These are phyloP conservation scores for Orchestes rusci DNA, from an alignment of 2,888 invertebrate species.

Conservation along the genomic window DNA sequence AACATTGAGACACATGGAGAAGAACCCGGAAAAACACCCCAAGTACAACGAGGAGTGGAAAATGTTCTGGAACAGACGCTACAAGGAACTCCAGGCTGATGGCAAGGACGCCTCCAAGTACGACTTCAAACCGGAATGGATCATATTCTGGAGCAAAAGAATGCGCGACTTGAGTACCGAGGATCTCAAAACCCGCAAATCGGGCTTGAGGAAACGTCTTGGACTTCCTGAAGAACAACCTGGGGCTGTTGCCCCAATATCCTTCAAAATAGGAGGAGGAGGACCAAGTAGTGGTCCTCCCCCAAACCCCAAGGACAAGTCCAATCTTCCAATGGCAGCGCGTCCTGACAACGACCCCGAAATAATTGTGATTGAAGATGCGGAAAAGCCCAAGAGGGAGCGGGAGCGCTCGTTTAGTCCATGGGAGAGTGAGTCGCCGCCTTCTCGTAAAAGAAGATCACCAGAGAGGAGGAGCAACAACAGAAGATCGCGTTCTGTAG, in stretches of 20 bases:
- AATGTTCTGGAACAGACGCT: constrained; percentile 75
- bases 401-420: constrained; percentile 38
- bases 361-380: constrained; percentile 38
- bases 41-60: constrained; percentile 87
- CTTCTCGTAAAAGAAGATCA: constrained; percentile 9
- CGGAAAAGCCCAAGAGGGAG: constrained; percentile 23
- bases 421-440: constrained; percentile 38
- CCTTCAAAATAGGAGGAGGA: constrained; percentile 37
- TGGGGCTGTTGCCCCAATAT: constrained; percentile 35
- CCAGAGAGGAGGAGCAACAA: constrained; percentile 5
- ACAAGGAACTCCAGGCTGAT: constrained; percentile 35
- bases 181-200: constrained; percentile 58
- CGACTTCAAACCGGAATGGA: constrained; percentile 88
- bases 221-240: constrained; percentile 36
- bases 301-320: constrained; percentile 25
- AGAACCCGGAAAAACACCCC: constrained; percentile 83
- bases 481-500: constrained; percentile 10
- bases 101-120: constrained; percentile 66
- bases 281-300: constrained; percentile 14
- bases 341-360: constrained; percentile 39
- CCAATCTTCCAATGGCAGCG: constrained; percentile 36
- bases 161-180: constrained; percentile 72
- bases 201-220: constrained; percentile 57
- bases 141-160: constrained; percentile 73
- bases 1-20: constrained; percentile 65